phyloP scores from a whole-genome alignment of 1,140 invertebrate genomes.

The Spodoptera frugiperda region DNA sequence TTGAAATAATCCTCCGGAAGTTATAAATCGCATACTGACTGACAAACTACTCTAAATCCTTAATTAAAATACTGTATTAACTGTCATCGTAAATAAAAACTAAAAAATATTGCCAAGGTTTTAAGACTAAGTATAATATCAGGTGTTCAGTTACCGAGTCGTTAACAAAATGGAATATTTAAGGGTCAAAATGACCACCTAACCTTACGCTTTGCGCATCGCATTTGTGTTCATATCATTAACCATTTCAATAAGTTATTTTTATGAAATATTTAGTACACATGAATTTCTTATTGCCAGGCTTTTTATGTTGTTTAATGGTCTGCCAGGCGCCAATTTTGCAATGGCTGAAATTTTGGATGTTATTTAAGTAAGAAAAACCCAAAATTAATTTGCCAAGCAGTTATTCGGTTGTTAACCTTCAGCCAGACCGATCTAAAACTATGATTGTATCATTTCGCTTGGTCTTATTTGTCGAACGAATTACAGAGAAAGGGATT shows the following conservation, averaged over 20 bases:
- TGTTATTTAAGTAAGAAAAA: too few species aligned
- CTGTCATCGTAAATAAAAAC: slow-evolving; percentile 34
- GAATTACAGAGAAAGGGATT: too few species aligned
- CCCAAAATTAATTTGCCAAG: too few species aligned
- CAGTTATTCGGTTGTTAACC: too few species aligned
- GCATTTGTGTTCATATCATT: slow-evolving; percentile 79
- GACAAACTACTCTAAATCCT: slow-evolving; percentile 9
- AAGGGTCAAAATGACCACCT: slow-evolving; percentile 39
- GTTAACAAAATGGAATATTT: slow-evolving; percentile 13
- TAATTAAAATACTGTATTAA: slow-evolving; percentile 35
- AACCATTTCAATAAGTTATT: slow-evolving; percentile 68
- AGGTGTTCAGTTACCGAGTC: neutral
- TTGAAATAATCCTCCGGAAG: neutral
- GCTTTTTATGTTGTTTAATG: too few species aligned
- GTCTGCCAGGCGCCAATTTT: too few species aligned
- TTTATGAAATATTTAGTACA: too few species aligned
- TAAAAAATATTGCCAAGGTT: slow-evolving; percentile 19
- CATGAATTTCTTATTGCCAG: too few species aligned
- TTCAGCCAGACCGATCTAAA: too few species aligned
- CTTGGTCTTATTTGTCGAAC: too few species aligned
- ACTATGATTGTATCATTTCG: too few species aligned
- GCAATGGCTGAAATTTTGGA: too few species aligned
- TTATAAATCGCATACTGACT: neutral
- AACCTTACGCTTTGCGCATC: slow-evolving; percentile 80
- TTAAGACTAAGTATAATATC: neutral